Evolutionary conservation across 2,888 invertebrate species (phyloP), one percentile per base, ranked within the genome.

Genomic region (Atrina japonica): DNA sequence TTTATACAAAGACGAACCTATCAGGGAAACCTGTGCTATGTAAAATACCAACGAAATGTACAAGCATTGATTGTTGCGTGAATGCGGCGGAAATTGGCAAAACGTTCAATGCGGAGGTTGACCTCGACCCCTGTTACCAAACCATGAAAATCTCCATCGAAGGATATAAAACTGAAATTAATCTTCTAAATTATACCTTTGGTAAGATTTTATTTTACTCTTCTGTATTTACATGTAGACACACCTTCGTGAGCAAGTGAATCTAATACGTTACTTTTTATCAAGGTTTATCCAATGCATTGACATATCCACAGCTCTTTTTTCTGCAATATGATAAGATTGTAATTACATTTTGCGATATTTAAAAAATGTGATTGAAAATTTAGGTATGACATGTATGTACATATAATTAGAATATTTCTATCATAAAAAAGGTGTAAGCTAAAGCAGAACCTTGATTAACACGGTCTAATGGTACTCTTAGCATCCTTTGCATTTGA

Each of bases 11-110:
- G 16, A 11, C 52, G 3, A 23, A 52, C 23, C 21, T 52, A 2
- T 21, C 21, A 21, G 52, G 52, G 3, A 18, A 23, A 3, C 52
- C 52, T 3, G 23, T 52, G 6, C 6, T 52, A 6, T 52, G 52
- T 52, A 25, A 18, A 21, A 52, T 52, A 52, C 23, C 52, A 23
- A 3, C n/a, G 6, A 52, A 23, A 5, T 52, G 52, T 23, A 71
- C 73, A 1, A 21, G 23, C n/a, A 23, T 78, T 11, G 49, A 61
- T 11, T 78, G 78, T 52, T 78, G 78, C 65, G 23, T 66, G 18
- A 43, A 65, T 7, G 50, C 67, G 1, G 30, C 56, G 16, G 25
- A 60, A 18, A 45, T 78, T 5, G 65, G 50, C 11, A 66, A 70
- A 47, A 45, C 66, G 0, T 64, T 78, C 40, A 47, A 52, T 23